Conservation (phyloP, 2,888 invertebrate species). For the Lymantria monacha region DNA sequence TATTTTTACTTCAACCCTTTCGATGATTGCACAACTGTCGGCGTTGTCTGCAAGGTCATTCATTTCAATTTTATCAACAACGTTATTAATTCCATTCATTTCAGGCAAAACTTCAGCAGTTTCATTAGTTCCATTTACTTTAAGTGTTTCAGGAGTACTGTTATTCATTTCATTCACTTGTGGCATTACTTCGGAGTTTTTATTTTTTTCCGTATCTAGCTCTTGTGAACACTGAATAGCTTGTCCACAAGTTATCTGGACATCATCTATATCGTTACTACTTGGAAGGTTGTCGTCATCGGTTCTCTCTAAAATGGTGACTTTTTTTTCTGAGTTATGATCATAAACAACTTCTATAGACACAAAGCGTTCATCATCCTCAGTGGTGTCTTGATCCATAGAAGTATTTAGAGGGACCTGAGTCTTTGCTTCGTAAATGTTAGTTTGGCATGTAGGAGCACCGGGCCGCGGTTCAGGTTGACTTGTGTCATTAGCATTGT, state of each 20-base stretch:
- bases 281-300: slow-evolving; percentile 66
- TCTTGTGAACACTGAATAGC: slow-evolving; percentile 51
- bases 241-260: slow-evolving; percentile 72
- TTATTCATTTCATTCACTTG: slow-evolving; percentile 46
- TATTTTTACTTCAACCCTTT: slow-evolving; percentile 27
- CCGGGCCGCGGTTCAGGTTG: background rate
- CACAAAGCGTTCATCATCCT: slow-evolving; percentile 44
- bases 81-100: background rate
- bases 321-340: slow-evolving; percentile 43
- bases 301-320: slow-evolving; percentile 52
- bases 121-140: slow-evolving; percentile 47
- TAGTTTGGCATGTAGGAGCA: background rate
- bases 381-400: slow-evolving; percentile 37
- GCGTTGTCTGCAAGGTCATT: background rate
- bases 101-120: slow-evolving; percentile 29
- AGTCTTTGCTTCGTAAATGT: slow-evolving; percentile 53
- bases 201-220: slow-evolving; percentile 19
- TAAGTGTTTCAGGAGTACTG: slow-evolving; percentile 24
- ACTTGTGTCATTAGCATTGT: background rate
- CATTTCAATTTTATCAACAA: too few species aligned
- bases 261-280: slow-evolving; percentile 67
- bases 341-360: slow-evolving; percentile 64
- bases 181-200: slow-evolving; percentile 21
- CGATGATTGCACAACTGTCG: slow-evolving; percentile 13
- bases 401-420: slow-evolving; percentile 49